A percentile compares a stretch with the other conserved stretches of the same genome.
These are phyloP conservation scores for Dolichallabes microphthalmus DNA, from an alignment of 2,113 vertebrate genomes.

Conservation along the genomic window DNA sequence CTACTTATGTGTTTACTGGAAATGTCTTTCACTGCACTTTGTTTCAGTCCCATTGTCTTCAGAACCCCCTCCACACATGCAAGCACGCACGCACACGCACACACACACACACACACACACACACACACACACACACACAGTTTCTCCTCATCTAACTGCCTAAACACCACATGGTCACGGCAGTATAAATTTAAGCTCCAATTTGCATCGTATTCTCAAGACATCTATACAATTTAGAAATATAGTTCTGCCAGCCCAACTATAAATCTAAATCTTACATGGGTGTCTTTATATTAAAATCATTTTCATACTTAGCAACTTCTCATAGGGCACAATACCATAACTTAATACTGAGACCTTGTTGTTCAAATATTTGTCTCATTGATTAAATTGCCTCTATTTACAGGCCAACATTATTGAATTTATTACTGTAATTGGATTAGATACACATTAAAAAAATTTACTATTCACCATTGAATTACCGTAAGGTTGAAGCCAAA, in stretches of 20 bases:
- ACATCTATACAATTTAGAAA: background rate
- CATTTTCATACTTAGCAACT: background rate
- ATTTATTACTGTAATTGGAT: too few species aligned
- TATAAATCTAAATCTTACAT: background rate
- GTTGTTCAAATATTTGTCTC: background rate
- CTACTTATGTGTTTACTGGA: constrained; percentile 29
- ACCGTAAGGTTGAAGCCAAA: background rate
- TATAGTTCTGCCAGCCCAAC: too few species aligned
- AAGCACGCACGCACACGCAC: background rate
- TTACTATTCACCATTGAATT: background rate
- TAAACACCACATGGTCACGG: background rate
- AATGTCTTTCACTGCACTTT: constrained; percentile 7
- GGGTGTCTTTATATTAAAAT: background rate
- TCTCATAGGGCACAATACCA: background rate
- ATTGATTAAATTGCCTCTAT: too few species aligned
- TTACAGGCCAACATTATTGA: too few species aligned
- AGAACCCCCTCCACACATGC: background rate
- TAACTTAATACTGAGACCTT: background rate
- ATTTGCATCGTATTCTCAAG: background rate
- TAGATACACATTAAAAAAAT: too few species aligned
- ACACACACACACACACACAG: background rate
- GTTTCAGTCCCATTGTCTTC: background rate
- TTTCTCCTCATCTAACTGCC: background rate
- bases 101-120: background rate
- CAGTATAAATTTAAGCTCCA: background rate